These are phyloP conservation scores for Spilogale gracilis DNA, from an alignment of 2,113 vertebrate genomes.

Conservation along the genomic window DNA sequence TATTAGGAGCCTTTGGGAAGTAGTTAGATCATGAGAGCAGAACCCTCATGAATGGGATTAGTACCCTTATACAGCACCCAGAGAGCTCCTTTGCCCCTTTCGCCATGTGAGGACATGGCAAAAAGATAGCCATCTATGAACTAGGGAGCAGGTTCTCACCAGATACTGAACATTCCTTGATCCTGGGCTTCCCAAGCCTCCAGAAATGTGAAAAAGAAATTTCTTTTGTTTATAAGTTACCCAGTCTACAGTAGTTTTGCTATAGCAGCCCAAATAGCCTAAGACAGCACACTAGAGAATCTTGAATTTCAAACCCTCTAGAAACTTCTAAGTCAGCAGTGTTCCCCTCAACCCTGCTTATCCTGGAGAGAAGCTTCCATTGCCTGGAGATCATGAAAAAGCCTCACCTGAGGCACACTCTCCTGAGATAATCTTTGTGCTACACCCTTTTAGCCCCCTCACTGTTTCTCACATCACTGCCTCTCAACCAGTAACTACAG, in stretches of 20 bases:
- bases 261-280: not conserved
- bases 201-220: not conserved
- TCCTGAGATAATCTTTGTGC: not conserved
- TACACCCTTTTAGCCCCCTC: too few species aligned
- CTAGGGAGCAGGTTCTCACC: not conserved
- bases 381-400: not conserved
- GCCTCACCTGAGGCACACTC: not conserved
- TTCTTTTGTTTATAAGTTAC: not conserved
- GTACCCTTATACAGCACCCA: not conserved
- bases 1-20: not conserved
- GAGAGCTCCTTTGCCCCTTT: not conserved
- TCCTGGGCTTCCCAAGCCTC: not conserved
- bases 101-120: not conserved
- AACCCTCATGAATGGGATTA: not conserved
- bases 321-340: not conserved
- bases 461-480: not conserved
- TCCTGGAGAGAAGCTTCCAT: not conserved
- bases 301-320: not conserved
- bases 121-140: not conserved
- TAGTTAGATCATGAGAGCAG: not conserved
- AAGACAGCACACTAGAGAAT: not conserved
- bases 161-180: not conserved
- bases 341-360: not conserved
- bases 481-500: not conserved
- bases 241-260: not conserved